Conservation (phyloP, 2,113 vertebrate genomes). For the Hypocryptadius cinnamomeus region DNA sequence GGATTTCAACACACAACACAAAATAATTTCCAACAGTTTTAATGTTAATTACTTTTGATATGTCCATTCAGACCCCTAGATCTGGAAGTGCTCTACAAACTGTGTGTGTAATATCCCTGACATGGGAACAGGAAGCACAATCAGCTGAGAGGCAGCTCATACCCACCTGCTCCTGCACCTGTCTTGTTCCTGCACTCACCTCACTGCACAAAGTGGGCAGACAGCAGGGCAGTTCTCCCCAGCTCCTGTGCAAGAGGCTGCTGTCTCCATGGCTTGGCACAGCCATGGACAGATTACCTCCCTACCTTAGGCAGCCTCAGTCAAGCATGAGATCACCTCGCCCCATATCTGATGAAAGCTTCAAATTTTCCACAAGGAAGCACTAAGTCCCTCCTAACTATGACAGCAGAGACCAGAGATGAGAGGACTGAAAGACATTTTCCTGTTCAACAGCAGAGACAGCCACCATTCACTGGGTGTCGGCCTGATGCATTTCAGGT, state of each 20-base stretch:
- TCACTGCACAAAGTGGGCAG: background rate
- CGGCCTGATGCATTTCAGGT: background rate
- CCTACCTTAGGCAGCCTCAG: background rate
- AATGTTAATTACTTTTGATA: background rate
- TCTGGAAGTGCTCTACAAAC: background rate
- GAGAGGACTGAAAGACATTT: background rate
- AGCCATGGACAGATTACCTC: background rate
- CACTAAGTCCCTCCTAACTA: background rate
- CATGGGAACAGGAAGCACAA: rapidly evolving
- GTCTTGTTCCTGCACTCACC: background rate
- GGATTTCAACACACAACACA: background rate
- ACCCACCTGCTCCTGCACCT: background rate
- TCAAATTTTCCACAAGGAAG: background rate
- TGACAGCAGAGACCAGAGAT: background rate
- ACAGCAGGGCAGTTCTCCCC: background rate
- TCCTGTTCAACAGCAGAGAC: background rate
- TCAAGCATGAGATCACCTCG: background rate
- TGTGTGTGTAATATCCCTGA: rapidly evolving
- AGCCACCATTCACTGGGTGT: background rate
- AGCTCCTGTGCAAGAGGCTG: background rate
- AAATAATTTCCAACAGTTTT: background rate
- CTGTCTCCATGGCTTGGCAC: background rate
- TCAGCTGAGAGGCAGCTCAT: background rate
- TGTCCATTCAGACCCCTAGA: background rate
- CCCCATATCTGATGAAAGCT: background rate